Percentiles rank a stretch among this genome's conserved stretches.
Evolutionary conservation across 2,797 vertebrate genomes (phyloP).

Genomic region (Eidolon dupreanum): DNA sequence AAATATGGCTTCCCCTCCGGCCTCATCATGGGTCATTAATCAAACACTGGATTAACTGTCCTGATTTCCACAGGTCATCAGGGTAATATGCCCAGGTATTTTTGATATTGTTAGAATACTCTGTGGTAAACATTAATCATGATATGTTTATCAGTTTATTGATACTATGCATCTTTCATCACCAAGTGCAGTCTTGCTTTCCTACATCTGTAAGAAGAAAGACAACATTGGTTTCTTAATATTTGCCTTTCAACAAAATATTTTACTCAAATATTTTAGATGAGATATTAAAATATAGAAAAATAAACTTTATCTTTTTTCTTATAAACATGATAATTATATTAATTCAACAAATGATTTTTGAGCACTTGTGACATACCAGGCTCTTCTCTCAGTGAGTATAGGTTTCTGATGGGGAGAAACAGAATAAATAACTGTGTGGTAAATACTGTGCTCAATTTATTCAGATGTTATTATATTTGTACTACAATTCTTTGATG

Average conservation of each 20-base stretch:
- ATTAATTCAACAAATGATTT: background rate
- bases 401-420: background rate
- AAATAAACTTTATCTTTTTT: background rate
- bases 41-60: background rate
- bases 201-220: background rate
- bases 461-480: background rate
- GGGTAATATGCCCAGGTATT: background rate
- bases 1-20: background rate
- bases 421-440: background rate
- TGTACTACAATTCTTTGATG: background rate
- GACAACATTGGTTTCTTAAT: background rate
- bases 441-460: background rate
- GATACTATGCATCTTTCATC: background rate
- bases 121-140: background rate
- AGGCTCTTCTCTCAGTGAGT: background rate
- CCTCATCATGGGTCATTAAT: background rate
- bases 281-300: constrained; percentile 41
- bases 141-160: background rate
- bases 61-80: background rate
- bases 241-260: background rate
- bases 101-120: background rate
- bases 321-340: background rate
- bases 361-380: background rate
- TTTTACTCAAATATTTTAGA: background rate
- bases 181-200: background rate